Evolutionary conservation across 1,140 invertebrate genomes (phyloP), one percentile per base, ranked within the genome.

Genomic region (Drosophila seguyi): DNA sequence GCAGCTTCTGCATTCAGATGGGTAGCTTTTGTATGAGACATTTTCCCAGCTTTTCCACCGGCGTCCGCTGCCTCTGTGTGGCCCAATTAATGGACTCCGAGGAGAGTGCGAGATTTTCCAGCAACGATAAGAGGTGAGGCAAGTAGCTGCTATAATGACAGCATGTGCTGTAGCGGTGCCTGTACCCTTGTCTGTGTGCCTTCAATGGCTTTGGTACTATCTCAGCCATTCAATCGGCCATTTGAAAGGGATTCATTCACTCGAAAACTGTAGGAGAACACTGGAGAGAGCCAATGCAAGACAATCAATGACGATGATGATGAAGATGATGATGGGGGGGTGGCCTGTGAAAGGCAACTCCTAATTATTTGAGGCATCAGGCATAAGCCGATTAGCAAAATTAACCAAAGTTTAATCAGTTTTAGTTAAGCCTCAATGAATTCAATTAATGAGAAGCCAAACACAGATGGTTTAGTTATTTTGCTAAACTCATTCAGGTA

Each of bases 1-100:
- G 76, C 63, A 67, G 31, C 71, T 65, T 65, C 57, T 73, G 56
- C 76, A 79, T 87, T 87, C 75, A 87, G 39, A 73, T 83, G 76
- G 47, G 47, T 57, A 79, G 80, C 62, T 79, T 79, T 79, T 79
- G 57, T 78, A 75, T 59, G 45, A 59, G 57, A 68, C 45, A 69
- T 41, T 52, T 66, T 44, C 44, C 27, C 27, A 27, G 25, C 36
- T 67, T 58, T 53, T 34, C 22, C 2, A n/a, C 20, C n/a, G 3
- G n/a, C 39, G 20, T 16, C 6, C 20, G 11, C 22, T 22, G 25
- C 13, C 42, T 45, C 6, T 22, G 42, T 44, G 71, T 75, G 73
- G 61, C 62, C 62, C 73, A 75, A 75, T 75, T 75, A 75, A 75
- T 75, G 73, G 52, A 52, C 50, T 75, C 47, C 16, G 39, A 67